These are phyloP conservation scores for Lagothrix lagotricha DNA, from an alignment of 2,797 vertebrate genomes.

Conservation along the genomic window DNA sequence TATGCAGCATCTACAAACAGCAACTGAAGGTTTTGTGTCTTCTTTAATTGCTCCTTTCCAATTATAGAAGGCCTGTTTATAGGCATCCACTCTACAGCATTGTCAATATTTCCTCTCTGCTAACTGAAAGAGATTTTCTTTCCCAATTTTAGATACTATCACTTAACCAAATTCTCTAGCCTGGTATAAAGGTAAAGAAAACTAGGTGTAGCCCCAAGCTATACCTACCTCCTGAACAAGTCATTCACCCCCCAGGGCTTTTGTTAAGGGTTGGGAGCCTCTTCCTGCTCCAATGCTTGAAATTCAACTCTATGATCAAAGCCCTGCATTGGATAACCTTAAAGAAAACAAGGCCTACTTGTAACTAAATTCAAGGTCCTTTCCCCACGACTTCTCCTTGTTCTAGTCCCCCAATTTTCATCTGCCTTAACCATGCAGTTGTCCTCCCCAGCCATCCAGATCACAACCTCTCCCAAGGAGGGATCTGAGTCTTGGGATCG, in stretches of 20 bases:
- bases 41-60: conserved; percentile 23
- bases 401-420: not conserved
- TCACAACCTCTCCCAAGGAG: not conserved
- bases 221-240: not conserved
- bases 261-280: not conserved
- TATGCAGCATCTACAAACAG: not conserved
- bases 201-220: not conserved
- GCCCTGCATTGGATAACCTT: not conserved
- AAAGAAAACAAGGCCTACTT: not conserved
- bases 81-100: not conserved
- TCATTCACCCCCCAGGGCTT: not conserved
- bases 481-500: not conserved
- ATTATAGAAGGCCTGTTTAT: not conserved
- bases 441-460: not conserved
- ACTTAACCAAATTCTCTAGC: not conserved
- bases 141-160: not conserved
- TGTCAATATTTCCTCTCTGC: conserved; percentile 14
- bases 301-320: not conserved
- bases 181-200: not conserved
- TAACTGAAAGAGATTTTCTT: conserved; percentile 35
- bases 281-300: not conserved
- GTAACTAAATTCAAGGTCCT: not conserved
- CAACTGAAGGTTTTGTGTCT: not conserved
- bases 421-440: not conserved
- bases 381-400: not conserved